Percentiles rank a stretch among this genome's conserved stretches.
Evolutionary conservation across 2,888 invertebrate genomes (phyloP).

Genomic region (Morpho achilles): DNA sequence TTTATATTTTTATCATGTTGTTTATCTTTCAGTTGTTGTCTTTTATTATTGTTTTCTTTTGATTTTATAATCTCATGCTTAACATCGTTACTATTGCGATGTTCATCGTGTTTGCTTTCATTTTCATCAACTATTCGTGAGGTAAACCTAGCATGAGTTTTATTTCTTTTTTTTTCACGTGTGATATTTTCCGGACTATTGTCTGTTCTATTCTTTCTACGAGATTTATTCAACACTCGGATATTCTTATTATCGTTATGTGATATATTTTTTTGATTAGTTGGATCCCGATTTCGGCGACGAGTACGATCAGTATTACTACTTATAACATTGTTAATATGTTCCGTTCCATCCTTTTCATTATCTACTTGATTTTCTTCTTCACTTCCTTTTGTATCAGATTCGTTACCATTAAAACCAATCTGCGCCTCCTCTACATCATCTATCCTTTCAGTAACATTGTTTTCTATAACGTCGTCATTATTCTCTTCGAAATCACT

Average conservation of each 20-base stretch:
- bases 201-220: not conserved
- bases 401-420: no score
- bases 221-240: not conserved
- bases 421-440: not conserved
- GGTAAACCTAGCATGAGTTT: not conserved
- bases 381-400: no score
- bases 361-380: slow-evolving; percentile 2
- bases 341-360: slow-evolving; percentile 3
- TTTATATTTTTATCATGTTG: not conserved
- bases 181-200: not conserved
- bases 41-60: not conserved
- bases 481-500: slow-evolving; percentile 3
- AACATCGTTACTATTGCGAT: not conserved
- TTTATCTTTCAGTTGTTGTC: not conserved
- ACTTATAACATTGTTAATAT: slow-evolving; percentile 2
- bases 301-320: not conserved
- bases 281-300: not conserved
- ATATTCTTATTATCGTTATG: not conserved
- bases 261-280: not conserved
- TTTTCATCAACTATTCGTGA: not conserved
- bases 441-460: slow-evolving; percentile 4
- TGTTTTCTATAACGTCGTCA: slow-evolving; percentile 5
- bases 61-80: not conserved
- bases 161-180: not conserved
- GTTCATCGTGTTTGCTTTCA: not conserved